A percentile compares a stretch with the other conserved stretches of the same genome.
phyloP scores from a whole-genome alignment of 2,888 invertebrate species.

The Agriotes lineatus region DNA sequence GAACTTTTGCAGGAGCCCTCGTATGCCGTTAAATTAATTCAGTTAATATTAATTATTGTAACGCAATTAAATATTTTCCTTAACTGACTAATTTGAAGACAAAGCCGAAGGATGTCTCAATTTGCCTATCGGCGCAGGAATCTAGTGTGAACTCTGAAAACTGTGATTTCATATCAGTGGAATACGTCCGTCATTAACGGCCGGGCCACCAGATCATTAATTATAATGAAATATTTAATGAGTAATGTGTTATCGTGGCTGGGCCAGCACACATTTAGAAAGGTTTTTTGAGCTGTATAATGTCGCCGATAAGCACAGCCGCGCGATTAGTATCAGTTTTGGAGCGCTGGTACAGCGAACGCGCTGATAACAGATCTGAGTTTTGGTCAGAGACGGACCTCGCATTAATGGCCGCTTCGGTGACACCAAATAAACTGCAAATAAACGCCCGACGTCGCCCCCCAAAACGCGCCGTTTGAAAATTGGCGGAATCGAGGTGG shows the following conservation, averaged over 20 bases:
- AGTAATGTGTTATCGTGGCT: constrained; percentile 51
- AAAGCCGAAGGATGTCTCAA: constrained; percentile 21
- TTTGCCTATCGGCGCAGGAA: constrained; percentile 36
- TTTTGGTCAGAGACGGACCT: constrained; percentile 33
- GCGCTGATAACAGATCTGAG: constrained; percentile 40
- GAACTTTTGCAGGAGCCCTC: too few relatives aligned
- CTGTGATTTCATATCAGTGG: constrained; percentile 42
- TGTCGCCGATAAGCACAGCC: constrained; percentile 46
- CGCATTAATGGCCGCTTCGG: neutral
- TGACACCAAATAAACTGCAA: neutral
- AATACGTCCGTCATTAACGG: constrained; percentile 47
- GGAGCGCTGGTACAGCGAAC: constrained; percentile 40
- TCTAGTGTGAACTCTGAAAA: constrained; percentile 38
- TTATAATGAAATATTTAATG: constrained; percentile 55
- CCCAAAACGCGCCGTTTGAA: neutral
- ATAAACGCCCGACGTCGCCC: neutral
- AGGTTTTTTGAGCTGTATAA: constrained; percentile 48
- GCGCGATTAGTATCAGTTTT: constrained; percentile 44
- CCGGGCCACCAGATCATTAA: constrained; percentile 49
- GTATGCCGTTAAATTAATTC: too few relatives aligned
- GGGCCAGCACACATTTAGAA: constrained; percentile 50
- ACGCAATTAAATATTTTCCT: constrained; percentile 1
- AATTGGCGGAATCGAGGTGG: neutral
- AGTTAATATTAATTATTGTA: neutral
- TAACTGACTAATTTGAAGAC: neutral